Evolutionary conservation across 2,888 invertebrate species (phyloP).

Genomic region (Mythimna pallens): DNA sequence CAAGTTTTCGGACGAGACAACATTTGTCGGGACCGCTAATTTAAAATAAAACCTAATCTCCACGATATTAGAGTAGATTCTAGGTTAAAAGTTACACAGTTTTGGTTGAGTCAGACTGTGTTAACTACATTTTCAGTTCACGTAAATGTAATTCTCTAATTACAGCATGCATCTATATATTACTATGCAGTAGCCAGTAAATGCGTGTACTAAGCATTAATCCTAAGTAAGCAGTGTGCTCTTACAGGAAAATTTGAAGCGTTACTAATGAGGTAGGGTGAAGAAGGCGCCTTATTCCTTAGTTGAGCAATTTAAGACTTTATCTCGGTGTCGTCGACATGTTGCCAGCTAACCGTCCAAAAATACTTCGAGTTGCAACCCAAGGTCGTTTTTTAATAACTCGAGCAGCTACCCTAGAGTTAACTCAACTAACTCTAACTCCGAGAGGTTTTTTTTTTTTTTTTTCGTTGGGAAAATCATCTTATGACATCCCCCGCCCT

Average conservation of each 20-base stretch:
- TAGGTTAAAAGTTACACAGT: not conserved
- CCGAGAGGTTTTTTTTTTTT: no score
- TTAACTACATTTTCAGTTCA: not conserved
- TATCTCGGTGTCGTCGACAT: slow-evolving; percentile 17
- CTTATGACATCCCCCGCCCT: no score
- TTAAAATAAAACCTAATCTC: not conserved
- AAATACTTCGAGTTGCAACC: no score
- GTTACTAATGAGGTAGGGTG: slow-evolving; percentile 36
- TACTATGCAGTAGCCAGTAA: not conserved
- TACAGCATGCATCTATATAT: not conserved
- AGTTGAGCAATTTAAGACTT: slow-evolving; percentile 26
- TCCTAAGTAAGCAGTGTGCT: slow-evolving; percentile 15
- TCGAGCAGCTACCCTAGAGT: no score
- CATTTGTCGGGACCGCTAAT: no score
- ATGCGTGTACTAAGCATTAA: not conserved
- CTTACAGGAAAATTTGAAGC: slow-evolving; percentile 14
- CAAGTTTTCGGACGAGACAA: no score
- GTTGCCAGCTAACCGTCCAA: slow-evolving; percentile 12
- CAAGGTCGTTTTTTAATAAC: no score
- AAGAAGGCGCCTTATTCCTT: slow-evolving; percentile 17
- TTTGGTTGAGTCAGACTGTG: not conserved
- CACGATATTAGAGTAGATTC: not conserved
- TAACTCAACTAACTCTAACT: no score
- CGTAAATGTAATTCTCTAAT: not conserved
- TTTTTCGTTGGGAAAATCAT: no score